Base-by-base conservation (phyloP, 2,113 vertebrate genomes). In the Chionomys nivalis region DNA sequence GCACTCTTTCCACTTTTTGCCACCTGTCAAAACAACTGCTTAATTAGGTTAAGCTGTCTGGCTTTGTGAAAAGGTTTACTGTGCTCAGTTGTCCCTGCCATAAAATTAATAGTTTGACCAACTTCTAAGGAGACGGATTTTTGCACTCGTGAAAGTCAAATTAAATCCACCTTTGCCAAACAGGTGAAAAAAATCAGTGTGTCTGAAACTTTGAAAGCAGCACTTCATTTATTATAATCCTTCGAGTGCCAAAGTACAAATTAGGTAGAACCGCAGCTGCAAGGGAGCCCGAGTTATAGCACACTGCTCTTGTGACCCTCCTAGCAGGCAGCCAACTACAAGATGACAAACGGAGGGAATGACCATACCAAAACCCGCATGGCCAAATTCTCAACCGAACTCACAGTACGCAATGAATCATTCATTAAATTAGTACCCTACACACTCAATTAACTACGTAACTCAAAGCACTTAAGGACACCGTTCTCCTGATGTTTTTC, bases 11-110 rank as follows among this genome's bases (percentile, higher is more conserved):
- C 95, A 94, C 93, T 97, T 97, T 97, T 98, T 98, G 96, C 95
- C 98, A 98, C 98, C 98, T 98, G 98, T 98, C 98, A 98, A 99
- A 99, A 98, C 98, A 98, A 86, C 28, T 44, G 31, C 98, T 98
- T 98, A 98, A 98, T 98, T 98, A 98, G 97, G 97, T 98, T 98
- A 98, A 98, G 98, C 95, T 98, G 97, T 98, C 98, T 98, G 98
- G 97, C 96, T 98, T 98, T 98, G 98, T 98, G 96, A 98, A 98
- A 98, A 98, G 93, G 73, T 98, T 98, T 98, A 98, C 97, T 98
- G 96, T 98, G 96, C 97, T 98, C 98, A 96, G 96, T 97, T 98
- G 96, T 98, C 96, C 95, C 96, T 97, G 90, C 96, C 92, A 89
- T 98, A 98, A 98, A 98, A 98, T 98, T 98, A 98, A 98, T 98